Conservation (phyloP, 2,797 vertebrate genomes). For the Parauchenoglanis ngamensis region DNA sequence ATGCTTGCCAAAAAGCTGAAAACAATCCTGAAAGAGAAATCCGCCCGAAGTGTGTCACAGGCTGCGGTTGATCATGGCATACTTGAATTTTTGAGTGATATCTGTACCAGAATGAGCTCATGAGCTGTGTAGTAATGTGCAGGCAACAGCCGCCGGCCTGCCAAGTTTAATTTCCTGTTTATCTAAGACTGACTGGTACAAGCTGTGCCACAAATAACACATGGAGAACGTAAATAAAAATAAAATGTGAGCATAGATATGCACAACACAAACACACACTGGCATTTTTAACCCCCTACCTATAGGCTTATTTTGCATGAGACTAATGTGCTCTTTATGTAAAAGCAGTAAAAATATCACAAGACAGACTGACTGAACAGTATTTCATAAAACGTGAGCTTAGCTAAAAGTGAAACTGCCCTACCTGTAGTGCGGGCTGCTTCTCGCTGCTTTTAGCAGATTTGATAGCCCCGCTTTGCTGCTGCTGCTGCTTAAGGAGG, state of each 20-base stretch:
- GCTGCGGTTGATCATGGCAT: constrained; percentile 26
- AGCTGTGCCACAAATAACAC: constrained; percentile 61
- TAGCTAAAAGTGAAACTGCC: neutral
- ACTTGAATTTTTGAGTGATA: constrained; percentile 23
- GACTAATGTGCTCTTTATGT: neutral
- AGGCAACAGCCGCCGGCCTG: constrained; percentile 61
- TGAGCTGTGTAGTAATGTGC: constrained; percentile 51
- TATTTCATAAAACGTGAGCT: neutral
- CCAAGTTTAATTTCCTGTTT: constrained; percentile 78
- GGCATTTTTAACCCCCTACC: neutral
- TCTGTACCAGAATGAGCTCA: constrained; percentile 30
- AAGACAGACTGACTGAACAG: neutral
- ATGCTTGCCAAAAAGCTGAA: constrained; percentile 21
- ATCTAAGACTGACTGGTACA: constrained; percentile 63
- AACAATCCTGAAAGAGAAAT: constrained; percentile 19
- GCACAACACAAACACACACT: neutral
- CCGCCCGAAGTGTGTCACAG: constrained; percentile 26
- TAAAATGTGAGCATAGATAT: constrained; percentile 24
- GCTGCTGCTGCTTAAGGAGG: constrained; percentile 88
- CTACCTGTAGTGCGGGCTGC: constrained; percentile 89
- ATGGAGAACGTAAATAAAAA: constrained; percentile 42
- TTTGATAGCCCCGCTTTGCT: constrained; percentile 82
- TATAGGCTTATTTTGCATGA: neutral
- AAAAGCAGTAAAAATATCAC: neutral
- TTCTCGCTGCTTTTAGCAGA: constrained; percentile 92